These are phyloP conservation scores for Steinernema feltiae DNA, from an alignment of 1,140 invertebrate species.

Conservation along the genomic window DNA sequence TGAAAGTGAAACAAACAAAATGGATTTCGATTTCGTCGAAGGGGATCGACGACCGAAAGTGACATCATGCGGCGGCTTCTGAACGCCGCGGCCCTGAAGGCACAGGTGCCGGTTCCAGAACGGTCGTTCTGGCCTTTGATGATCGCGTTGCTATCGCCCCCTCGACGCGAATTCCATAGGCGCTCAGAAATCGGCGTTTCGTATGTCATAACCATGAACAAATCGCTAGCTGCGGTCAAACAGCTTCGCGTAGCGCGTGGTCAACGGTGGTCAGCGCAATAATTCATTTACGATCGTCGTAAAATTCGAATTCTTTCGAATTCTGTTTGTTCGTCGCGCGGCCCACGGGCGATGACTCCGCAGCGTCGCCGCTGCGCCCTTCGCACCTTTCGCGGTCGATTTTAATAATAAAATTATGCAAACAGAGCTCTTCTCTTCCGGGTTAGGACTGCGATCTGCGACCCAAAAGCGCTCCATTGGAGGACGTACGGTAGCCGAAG, in stretches of 20 bases:
- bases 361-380: background rate
- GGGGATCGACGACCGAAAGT: background rate
- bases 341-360: constrained; percentile 10
- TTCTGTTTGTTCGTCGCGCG: background rate
- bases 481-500: background rate
- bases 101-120: no score
- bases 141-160: no score
- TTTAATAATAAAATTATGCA: background rate
- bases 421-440: constrained; percentile 1
- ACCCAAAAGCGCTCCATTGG: background rate
- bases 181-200: background rate
- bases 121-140: no score
- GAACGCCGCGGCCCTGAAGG: no score
- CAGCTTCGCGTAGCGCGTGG: background rate
- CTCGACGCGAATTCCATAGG: background rate
- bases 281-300: constrained; percentile 4
- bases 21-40: constrained; percentile 7
- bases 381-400: background rate
- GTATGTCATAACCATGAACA: no score
- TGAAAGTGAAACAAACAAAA: constrained; percentile 10
- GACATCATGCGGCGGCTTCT: background rate
- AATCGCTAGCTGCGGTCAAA: background rate
- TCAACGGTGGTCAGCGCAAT: constrained; percentile 2
- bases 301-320: constrained; percentile 9
- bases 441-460: no score